These are phyloP conservation scores for Amphipoea oculea DNA, from an alignment of 2,888 invertebrate genomes.

Conservation along the genomic window DNA sequence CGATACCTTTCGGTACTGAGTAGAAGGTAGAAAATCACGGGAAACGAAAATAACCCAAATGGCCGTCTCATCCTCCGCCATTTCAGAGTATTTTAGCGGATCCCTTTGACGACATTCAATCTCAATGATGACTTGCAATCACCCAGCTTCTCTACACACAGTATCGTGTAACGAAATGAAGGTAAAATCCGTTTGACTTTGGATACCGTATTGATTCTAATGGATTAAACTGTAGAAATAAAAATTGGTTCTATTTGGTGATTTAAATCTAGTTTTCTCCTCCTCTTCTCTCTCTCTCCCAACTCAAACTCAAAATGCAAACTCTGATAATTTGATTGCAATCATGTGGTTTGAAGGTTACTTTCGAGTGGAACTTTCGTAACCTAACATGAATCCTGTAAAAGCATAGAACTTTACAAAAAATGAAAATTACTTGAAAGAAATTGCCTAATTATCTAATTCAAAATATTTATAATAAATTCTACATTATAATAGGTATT, in stretches of 20 bases:
- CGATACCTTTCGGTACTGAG: neutral
- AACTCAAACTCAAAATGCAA: neutral
- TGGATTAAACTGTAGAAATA: neutral
- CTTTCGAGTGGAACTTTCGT: neutral
- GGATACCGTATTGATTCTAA: constrained; percentile 1
- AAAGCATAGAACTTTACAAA: neutral
- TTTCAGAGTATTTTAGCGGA: constrained; percentile 59
- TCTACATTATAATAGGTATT: neutral
- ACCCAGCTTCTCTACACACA: constrained; percentile 3
- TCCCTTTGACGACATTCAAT: constrained; percentile 63
- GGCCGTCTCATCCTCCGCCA: constrained; percentile 40
- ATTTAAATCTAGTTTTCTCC: neutral
- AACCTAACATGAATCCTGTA: neutral
- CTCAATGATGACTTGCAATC: constrained; percentile 51
- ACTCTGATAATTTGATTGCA: neutral
- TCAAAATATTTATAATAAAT: neutral
- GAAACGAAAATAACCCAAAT: constrained; percentile 45
- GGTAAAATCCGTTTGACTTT: constrained; percentile 13
- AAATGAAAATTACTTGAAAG: too few relatives aligned
- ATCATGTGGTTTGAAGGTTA: neutral
- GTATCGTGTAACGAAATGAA: constrained; percentile 33
- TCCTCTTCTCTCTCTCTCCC: too few relatives aligned
- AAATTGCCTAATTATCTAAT: neutral
- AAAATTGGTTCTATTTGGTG: neutral
- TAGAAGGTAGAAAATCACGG: constrained; percentile 19